Percentiles rank a stretch among this genome's conserved stretches.
Evolutionary conservation across 2,888 invertebrate genomes (phyloP).

Genomic region (Acrobasis repandana): DNA sequence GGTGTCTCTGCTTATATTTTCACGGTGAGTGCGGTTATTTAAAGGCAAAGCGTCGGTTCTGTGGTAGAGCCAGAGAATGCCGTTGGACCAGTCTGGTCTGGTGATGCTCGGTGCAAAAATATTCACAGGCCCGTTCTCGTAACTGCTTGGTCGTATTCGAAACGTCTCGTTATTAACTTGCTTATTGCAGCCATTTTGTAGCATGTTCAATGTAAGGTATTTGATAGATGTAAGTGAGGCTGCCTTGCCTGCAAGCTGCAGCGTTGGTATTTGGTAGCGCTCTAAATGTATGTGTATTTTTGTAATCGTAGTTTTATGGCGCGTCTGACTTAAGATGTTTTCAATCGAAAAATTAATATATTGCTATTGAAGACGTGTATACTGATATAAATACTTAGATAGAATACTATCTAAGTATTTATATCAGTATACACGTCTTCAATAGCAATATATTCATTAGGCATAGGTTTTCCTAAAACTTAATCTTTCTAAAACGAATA

Average conservation of each 20-base stretch:
- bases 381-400: too few species aligned
- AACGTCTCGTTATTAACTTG: constrained; percentile 45
- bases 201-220: constrained; percentile 20
- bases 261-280: neutral
- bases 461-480: too few species aligned
- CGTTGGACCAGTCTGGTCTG: constrained; percentile 66
- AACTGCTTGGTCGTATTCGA: constrained; percentile 53
- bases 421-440: too few species aligned
- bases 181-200: constrained; percentile 36
- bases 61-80: constrained; percentile 61
- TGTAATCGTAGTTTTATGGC: neutral
- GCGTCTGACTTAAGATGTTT: neutral
- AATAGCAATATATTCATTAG: too few species aligned
- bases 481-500: too few species aligned
- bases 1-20: constrained; percentile 8
- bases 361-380: too few species aligned
- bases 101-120: constrained; percentile 57
- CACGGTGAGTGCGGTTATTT: constrained; percentile 25
- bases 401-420: too few species aligned
- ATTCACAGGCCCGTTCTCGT: constrained; percentile 57
- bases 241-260: constrained; percentile 21
- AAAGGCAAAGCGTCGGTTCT: constrained; percentile 42
- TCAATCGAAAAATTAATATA: too few species aligned
- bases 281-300: neutral
- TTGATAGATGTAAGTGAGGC: constrained; percentile 18